Percentiles rank a stretch among this genome's conserved stretches.
These are phyloP conservation scores for Eucidaris tribuloides DNA, from an alignment of 35 echinoderm and acorn worm genomes.

Conservation along the genomic window DNA sequence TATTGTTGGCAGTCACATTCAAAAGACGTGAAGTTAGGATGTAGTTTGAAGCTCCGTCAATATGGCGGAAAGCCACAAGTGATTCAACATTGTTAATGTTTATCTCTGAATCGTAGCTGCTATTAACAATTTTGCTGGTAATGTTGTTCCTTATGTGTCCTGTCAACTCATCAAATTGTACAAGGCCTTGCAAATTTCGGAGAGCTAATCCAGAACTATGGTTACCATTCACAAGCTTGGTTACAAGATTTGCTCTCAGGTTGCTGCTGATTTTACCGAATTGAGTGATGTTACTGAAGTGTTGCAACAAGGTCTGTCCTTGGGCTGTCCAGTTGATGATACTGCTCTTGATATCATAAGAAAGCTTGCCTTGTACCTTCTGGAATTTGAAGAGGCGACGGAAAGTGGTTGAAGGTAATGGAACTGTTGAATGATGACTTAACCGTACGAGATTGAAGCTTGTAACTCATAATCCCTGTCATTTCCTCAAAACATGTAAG, in stretches of 20 bases:
- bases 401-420: slow-evolving; percentile 48
- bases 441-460: background rate
- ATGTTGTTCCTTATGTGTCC: background rate
- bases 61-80: background rate
- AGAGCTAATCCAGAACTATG: slow-evolving; percentile 2
- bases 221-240: background rate
- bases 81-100: background rate
- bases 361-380: background rate
- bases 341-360: background rate
- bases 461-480: slow-evolving; percentile 25
- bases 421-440: background rate
- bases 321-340: background rate
- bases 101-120: background rate
- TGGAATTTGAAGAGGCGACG: slow-evolving; percentile 45
- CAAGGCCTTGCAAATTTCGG: background rate
- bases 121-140: slow-evolving; percentile 17
- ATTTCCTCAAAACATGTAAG: slow-evolving; percentile 36
- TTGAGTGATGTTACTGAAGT: background rate
- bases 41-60: background rate
- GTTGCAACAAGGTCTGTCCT: background rate
- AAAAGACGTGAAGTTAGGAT: background rate
- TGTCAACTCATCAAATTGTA: background rate
- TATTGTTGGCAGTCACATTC: slow-evolving; percentile 21
- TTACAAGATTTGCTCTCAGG: background rate
- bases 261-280: slow-evolving; percentile 3